Evolutionary conservation across 2,888 invertebrate genomes (phyloP), one percentile per base, ranked within the genome.

Genomic region (Plebejus argus): DNA sequence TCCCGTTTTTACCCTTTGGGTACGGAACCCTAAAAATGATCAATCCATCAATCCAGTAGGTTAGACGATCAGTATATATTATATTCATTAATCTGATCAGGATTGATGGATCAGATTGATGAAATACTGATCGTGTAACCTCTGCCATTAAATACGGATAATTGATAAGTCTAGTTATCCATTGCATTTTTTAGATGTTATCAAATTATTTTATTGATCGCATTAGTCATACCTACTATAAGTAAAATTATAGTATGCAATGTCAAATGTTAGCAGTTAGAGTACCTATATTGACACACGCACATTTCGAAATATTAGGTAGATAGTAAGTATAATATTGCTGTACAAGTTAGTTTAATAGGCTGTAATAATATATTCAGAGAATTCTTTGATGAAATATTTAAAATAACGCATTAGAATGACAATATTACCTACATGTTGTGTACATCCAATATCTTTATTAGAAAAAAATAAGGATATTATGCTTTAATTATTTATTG

Each of bases 161-260:
- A 76, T 76, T 28, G 76, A 18, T 10, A 28, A 28, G 28, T 35
- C 18, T 58, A 58, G 15, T 71, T 70, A 20, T 18, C 6, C 12
- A 28, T 58, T 71, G 39, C 58, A 77, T 77, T 77, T 28, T 56
- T 56, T 10, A 71, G 56, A 77, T 71, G 10, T 35, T 77, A 35
- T 71, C 71, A 18, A 20, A 71, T 49, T n/a, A 8, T 71, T 71
- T 71, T 56, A 77, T 56, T 58, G 77, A 8, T 70, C 45, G 18
- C 20, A 28, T 77, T 35, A 61, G 28, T 71, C 77, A 58, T 76
- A 56, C 77, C 39, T 76, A 56, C 33, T 35, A 58, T 39, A 33
- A 61, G 5, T 61, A 15, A 18, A 39, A 76, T 76, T 39, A 56
- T 53, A 18, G 18, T 18, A 20, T 61, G 23, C 10, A 61, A 23